Conservation (phyloP, 2,797 vertebrate species). For the Aselliscus stoliczkanus region DNA sequence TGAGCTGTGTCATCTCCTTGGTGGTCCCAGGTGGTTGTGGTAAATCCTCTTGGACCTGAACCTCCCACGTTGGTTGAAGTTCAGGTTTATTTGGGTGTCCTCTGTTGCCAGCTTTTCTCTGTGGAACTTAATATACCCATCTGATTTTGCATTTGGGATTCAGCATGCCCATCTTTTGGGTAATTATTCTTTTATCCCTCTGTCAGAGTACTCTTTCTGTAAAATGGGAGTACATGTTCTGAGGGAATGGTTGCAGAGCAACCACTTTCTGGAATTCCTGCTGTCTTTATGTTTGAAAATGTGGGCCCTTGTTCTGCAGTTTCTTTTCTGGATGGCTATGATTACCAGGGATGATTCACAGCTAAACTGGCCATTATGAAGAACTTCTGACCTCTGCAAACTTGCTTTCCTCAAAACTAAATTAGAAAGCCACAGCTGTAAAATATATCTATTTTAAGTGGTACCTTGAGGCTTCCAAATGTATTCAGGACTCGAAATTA, state of each 20-base stretch:
- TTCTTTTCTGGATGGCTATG: neutral
- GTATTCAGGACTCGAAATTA: neutral
- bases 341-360: neutral
- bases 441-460: neutral
- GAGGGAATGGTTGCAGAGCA: neutral
- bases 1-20: neutral
- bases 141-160: neutral
- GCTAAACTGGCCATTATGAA: neutral
- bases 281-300: neutral
- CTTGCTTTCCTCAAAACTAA: neutral
- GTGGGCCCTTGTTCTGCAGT: neutral
- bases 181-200: neutral
- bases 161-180: neutral
- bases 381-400: neutral
- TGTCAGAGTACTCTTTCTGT: neutral
- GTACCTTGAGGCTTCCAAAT: neutral
- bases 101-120: neutral
- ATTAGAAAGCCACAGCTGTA: neutral
- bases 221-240: neutral
- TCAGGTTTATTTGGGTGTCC: neutral
- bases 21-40: neutral
- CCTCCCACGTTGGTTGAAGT: neutral
- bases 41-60: neutral
- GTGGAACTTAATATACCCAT: too few species aligned
- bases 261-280: neutral